Percentiles rank a stretch among this genome's conserved stretches.
These are phyloP conservation scores for Erpobdella octoculata DNA, from an alignment of 2,888 invertebrate genomes.

Conservation along the genomic window DNA sequence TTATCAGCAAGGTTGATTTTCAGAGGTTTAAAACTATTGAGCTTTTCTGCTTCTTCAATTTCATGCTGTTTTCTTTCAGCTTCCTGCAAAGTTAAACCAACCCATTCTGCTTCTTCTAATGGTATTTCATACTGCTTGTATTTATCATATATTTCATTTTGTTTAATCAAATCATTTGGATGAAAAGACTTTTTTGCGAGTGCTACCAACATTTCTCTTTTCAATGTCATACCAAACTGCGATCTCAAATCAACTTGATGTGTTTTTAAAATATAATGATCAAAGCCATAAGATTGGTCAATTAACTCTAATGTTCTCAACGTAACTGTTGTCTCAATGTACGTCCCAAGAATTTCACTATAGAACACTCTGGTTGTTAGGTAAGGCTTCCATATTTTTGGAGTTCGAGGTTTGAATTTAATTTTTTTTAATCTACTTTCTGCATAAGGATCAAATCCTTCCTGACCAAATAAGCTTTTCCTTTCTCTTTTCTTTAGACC, in stretches of 20 bases:
- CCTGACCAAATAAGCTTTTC: constrained; percentile 21
- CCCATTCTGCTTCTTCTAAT: constrained; percentile 48
- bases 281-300: constrained; percentile 82
- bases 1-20: constrained; percentile 30
- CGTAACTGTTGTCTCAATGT: constrained; percentile 75
- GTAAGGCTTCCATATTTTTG: constrained; percentile 75
- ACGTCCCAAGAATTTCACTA: constrained; percentile 78
- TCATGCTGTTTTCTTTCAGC: constrained; percentile 35
- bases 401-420: constrained; percentile 35
- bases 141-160: constrained; percentile 65
- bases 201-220: constrained; percentile 72
- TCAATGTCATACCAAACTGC: constrained; percentile 72
- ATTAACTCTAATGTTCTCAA: constrained; percentile 73
- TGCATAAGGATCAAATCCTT: too few relatives aligned
- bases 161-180: constrained; percentile 62
- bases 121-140: constrained; percentile 74
- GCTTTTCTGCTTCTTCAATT: constrained; percentile 29
- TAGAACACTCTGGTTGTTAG: constrained; percentile 73
- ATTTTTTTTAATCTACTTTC: too few relatives aligned
- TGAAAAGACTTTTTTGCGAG: constrained; percentile 57
- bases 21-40: constrained; percentile 29
- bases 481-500: constrained; percentile 64
- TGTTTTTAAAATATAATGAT: constrained; percentile 85
- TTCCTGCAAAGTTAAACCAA: constrained; percentile 34
- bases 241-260: constrained; percentile 84